These are phyloP conservation scores for Drosophila paranaensis DNA, from an alignment of 2,888 invertebrate genomes.

Conservation along the genomic window DNA sequence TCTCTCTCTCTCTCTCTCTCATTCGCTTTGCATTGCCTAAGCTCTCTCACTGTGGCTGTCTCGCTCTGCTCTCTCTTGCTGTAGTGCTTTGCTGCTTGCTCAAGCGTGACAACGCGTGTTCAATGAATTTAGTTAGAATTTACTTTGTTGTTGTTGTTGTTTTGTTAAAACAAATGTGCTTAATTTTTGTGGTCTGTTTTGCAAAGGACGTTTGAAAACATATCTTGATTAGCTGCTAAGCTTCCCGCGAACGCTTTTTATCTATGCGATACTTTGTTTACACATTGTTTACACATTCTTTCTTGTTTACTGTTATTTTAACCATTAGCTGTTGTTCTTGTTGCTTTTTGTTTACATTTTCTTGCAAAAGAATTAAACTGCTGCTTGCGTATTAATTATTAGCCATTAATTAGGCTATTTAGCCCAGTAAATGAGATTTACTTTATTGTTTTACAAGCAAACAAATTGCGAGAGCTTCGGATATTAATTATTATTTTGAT, in stretches of 20 bases:
- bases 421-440: neutral
- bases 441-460: neutral
- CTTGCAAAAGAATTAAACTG: slow-evolving; percentile 7
- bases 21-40: neutral
- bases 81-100: slow-evolving; percentile 1
- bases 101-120: slow-evolving; percentile 15
- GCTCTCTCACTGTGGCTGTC: slow-evolving; percentile 4
- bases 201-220: neutral
- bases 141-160: slow-evolving; percentile 3
- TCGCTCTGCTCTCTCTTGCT: slow-evolving; percentile 4
- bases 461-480: slow-evolving; percentile 1
- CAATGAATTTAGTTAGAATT: slow-evolving; percentile 20
- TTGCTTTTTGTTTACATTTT: slow-evolving; percentile 4
- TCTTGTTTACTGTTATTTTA: slow-evolving; percentile 8
- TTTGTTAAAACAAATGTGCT: neutral
- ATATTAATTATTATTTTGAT: neutral
- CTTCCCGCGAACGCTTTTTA: neutral
- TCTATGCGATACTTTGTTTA: slow-evolving; percentile 8
- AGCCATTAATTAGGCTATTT: slow-evolving; percentile 9
- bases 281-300: slow-evolving; percentile 10
- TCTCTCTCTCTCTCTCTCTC: neutral
- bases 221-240: neutral
- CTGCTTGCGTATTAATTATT: neutral
- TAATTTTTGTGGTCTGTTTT: neutral
- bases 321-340: neutral